These are phyloP conservation scores for Chlamydotis undulata DNA, from an alignment of 2,113 vertebrate species.

Conservation along the genomic window DNA sequence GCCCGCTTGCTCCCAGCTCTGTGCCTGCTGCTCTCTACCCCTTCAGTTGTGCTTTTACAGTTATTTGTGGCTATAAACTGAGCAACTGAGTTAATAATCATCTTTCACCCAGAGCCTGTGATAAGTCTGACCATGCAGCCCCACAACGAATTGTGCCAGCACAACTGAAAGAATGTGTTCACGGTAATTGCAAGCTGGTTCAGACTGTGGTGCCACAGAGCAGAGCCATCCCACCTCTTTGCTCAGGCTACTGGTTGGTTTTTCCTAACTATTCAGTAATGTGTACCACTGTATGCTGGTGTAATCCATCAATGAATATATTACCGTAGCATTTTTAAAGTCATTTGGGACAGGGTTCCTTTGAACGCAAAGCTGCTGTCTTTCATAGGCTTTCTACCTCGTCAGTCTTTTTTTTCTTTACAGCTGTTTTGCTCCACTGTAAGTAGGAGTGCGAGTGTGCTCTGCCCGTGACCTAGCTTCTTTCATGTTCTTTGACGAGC, in stretches of 20 bases:
- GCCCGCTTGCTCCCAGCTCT: not conserved
- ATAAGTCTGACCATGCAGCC: not conserved
- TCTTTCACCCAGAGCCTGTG: not conserved
- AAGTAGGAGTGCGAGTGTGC: not conserved
- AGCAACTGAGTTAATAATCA: slow-evolving; percentile 1
- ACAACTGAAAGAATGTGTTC: not conserved
- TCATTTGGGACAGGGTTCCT: not conserved
- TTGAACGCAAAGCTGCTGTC: not conserved
- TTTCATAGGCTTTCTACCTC: not conserved
- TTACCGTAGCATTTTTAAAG: not conserved
- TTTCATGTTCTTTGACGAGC: not conserved
- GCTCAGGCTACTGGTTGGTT: not conserved
- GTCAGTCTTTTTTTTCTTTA: not conserved
- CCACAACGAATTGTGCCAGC: not conserved
- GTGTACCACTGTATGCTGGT: not conserved
- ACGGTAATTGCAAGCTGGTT: not conserved
- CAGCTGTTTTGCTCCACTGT: not conserved
- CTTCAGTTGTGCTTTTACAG: not conserved
- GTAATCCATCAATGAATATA: not conserved
- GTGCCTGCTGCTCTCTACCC: not conserved
- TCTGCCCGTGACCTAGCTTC: not conserved
- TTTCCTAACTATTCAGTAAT: not conserved
- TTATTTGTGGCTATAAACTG: not conserved
- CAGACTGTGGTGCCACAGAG: not conserved
- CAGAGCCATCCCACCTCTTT: not conserved